phyloP scores from a whole-genome alignment of 92 coral and sea anemone genomes.

The Diadumene lineata region DNA sequence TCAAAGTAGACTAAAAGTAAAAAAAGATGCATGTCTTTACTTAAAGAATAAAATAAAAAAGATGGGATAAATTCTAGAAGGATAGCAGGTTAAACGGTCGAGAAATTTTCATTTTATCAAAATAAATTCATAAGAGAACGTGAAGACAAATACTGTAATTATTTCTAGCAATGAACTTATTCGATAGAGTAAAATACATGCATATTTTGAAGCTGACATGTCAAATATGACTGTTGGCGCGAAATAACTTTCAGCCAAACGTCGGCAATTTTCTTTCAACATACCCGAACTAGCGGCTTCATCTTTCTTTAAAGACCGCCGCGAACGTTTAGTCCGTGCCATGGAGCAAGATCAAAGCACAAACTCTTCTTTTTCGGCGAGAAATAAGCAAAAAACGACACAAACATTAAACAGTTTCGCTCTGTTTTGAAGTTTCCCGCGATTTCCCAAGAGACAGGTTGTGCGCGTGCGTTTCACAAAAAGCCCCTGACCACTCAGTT shows the following conservation, averaged over 20 bases:
- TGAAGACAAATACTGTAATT: too few relatives aligned
- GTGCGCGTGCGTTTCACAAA: conserved; percentile 32
- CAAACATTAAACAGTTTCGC: conserved; percentile 10
- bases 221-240: background rate
- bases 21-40: too few relatives aligned
- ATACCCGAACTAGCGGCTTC: conserved; percentile 40
- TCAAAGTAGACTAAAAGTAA: too few relatives aligned
- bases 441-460: conserved; percentile 15
- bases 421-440: conserved; percentile 44
- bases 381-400: background rate
- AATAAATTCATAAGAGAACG: too few relatives aligned
- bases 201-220: too few relatives aligned
- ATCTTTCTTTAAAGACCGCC: conserved; percentile 35
- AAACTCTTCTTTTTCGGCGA: background rate
- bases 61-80: too few relatives aligned
- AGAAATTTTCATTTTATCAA: too few relatives aligned
- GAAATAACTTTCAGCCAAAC: background rate
- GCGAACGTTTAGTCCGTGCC: conserved; percentile 68
- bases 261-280: conserved; percentile 14
- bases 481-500: conserved; percentile 28
- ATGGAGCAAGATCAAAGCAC: conserved; percentile 34
- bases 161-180: too few relatives aligned
- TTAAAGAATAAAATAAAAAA: too few relatives aligned
- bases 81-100: too few relatives aligned
- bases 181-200: too few relatives aligned